Percentiles rank a stretch among this genome's conserved stretches.
Conservation (phyloP, 1,140 invertebrate species). For the Zaprionus ghesquierei region DNA sequence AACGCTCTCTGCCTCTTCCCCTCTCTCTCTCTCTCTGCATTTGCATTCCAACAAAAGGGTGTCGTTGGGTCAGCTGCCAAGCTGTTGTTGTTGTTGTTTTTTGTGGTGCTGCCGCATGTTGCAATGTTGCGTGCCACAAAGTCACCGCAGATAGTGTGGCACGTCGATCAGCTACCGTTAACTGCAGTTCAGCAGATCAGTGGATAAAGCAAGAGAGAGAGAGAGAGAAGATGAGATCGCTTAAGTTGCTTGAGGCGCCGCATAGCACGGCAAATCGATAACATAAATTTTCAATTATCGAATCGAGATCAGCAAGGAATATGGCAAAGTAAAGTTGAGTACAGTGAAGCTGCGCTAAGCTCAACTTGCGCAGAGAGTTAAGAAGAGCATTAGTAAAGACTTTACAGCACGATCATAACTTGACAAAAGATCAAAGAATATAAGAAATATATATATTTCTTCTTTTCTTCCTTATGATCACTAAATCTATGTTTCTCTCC, state of each 20-base stretch:
- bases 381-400: neutral
- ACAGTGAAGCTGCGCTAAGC: neutral
- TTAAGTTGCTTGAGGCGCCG: too few species aligned
- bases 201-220: neutral
- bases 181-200: constrained; percentile 36
- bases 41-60: constrained; percentile 43
- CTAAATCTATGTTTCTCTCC: neutral
- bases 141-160: neutral
- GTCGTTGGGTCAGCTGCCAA: constrained; percentile 46
- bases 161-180: constrained; percentile 33
- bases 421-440: too few species aligned
- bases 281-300: neutral
- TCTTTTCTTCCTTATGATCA: too few species aligned
- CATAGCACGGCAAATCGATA: neutral
- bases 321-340: neutral
- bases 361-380: neutral
- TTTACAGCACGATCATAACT: neutral
- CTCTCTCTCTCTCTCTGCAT: neutral
- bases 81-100: constrained; percentile 6
- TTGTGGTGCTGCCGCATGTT: neutral
- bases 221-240: neutral
- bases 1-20: neutral
- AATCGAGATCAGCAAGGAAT: neutral
- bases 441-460: too few species aligned
- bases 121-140: constrained; percentile 18